phyloP scores from a whole-genome alignment of 2,113 vertebrate genomes.

The Mesocricetus auratus region DNA sequence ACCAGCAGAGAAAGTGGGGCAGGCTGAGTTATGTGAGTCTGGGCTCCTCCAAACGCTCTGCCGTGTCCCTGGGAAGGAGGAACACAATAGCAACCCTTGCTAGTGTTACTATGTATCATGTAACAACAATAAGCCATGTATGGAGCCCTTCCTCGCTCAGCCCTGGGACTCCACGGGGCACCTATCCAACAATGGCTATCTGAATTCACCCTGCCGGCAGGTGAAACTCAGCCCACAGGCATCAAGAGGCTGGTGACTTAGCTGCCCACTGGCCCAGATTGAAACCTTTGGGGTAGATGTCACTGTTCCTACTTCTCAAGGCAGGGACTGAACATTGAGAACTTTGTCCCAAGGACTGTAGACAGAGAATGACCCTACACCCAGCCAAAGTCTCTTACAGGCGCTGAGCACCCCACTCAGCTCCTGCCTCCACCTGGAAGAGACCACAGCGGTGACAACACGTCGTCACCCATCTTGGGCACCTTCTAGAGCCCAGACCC shows the following conservation, averaged over 20 bases:
- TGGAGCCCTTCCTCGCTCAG: neutral
- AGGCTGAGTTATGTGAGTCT: neutral
- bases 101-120: neutral
- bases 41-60: neutral
- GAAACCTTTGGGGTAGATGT: neutral
- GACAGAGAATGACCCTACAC: neutral
- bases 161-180: neutral
- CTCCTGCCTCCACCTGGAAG: neutral
- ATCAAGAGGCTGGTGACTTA: neutral
- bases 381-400: neutral
- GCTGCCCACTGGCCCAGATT: neutral
- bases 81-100: rapidly evolving
- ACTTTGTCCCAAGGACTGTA: neutral
- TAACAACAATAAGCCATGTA: neutral
- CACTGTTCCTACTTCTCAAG: neutral
- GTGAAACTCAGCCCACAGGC: neutral
- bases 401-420: neutral
- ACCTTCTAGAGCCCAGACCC: neutral
- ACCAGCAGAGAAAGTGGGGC: neutral
- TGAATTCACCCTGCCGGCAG: neutral
- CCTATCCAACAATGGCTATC: neutral
- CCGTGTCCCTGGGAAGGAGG: neutral
- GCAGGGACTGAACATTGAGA: neutral
- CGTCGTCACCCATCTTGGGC: neutral
- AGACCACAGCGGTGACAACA: too few relatives aligned